phyloP scores from a whole-genome alignment of 2,797 vertebrate genomes.

The Adrianichthys oophorus region DNA sequence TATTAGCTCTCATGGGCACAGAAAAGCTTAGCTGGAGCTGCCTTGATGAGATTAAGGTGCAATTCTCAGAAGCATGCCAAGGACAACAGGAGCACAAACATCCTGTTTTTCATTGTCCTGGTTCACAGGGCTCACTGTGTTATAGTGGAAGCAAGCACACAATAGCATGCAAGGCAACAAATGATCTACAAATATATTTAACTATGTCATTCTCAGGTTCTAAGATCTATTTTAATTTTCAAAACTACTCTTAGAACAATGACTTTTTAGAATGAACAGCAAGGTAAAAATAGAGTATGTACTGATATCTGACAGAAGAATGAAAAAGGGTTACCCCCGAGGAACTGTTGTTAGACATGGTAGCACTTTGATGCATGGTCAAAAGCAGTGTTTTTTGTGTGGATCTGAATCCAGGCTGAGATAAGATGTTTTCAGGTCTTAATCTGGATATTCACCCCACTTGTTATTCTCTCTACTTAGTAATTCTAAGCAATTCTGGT shows the following conservation, averaged over 20 bases:
- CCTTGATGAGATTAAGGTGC: constrained; percentile 56
- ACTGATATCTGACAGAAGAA: constrained; percentile 8
- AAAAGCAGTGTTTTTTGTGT: constrained; percentile 37
- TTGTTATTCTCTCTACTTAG: constrained; percentile 56
- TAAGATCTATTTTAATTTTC: background rate
- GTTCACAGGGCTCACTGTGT: constrained; percentile 17
- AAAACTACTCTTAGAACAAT: constrained; percentile 21
- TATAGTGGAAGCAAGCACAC: constrained; percentile 9
- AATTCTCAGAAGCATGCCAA: constrained; percentile 62
- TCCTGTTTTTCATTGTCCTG: constrained; percentile 57
- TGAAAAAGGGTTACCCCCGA: constrained; percentile 21
- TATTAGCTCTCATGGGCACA: constrained; percentile 68
- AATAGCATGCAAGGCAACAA: constrained; percentile 11
- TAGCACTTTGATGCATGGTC: constrained; percentile 18
- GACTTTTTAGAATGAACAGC: constrained; percentile 13
- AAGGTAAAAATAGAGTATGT: constrained; percentile 4
- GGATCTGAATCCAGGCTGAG: constrained; percentile 28
- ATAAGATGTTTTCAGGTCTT: constrained; percentile 60
- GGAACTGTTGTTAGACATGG: constrained; percentile 23
- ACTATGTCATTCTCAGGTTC: background rate
- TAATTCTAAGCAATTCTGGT: constrained; percentile 41
- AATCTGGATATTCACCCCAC: constrained; percentile 53
- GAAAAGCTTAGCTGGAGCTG: constrained; percentile 60
- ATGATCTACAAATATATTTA: constrained; percentile 4
- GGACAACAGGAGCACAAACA: constrained; percentile 51